Evolutionary conservation across 1,140 invertebrate genomes (phyloP).

Genomic region (Galendromus occidentalis): DNA sequence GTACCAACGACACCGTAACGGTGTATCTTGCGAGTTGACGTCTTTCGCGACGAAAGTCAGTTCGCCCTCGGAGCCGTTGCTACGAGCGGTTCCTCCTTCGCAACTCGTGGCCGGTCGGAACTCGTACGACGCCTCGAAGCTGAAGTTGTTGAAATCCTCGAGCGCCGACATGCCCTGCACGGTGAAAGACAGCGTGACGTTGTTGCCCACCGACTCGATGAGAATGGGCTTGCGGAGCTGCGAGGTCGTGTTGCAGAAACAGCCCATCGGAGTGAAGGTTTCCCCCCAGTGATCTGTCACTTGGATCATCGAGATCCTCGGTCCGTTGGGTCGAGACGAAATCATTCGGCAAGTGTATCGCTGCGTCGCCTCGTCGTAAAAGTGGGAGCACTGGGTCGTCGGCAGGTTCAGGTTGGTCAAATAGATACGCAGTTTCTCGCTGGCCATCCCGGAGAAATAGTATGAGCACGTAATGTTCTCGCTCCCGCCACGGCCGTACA

Average conservation of each 20-base stretch:
- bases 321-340: neutral
- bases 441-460: conserved; percentile 14
- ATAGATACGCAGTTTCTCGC: conserved; percentile 15
- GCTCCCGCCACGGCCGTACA: conserved; percentile 20
- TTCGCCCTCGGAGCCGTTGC: conserved; percentile 19
- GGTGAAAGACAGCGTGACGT: conserved; percentile 57
- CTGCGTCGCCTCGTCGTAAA: conserved; percentile 14
- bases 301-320: neutral
- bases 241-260: conserved; percentile 47
- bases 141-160: conserved; percentile 59
- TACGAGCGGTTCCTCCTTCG: conserved; percentile 17
- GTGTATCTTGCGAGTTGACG: conserved; percentile 5
- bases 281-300: conserved; percentile 34
- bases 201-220: conserved; percentile 49
- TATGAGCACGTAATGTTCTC: conserved; percentile 19
- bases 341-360: conserved; percentile 15
- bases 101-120: conserved; percentile 49
- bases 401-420: conserved; percentile 9
- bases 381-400: neutral
- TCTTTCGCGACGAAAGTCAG: conserved; percentile 13
- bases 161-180: conserved; percentile 55
- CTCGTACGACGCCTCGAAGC: conserved; percentile 60
- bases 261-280: conserved; percentile 42
- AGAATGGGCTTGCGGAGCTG: conserved; percentile 38
- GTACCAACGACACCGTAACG: conserved; percentile 19